Base-by-base conservation (phyloP, 2,113 vertebrate species). In the Orientallactaga bullata region DNA sequence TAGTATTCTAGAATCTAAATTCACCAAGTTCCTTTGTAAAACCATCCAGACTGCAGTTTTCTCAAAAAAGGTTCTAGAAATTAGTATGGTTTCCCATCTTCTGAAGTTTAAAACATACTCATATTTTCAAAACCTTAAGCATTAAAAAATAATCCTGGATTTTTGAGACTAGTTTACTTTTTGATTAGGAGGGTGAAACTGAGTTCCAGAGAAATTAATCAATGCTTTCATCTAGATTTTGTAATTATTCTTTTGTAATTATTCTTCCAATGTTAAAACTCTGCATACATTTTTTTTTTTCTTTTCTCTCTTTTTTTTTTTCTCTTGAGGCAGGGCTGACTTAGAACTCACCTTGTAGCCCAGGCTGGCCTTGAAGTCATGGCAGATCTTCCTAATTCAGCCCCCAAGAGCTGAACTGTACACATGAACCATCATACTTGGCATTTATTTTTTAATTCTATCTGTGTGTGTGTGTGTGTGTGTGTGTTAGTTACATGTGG, bases 131-230 rank as follows among this genome's bases (percentile, higher is more conserved):
- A 94, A 28, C 51, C 47, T 77, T 5, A 13, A 58, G 24, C 82
- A 3, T 47, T 16, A 63, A 77, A 74, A 81, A 20, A 87, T n/a
- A 66, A 12, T 2, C 8, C 8, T 69, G 7, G 58, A 10, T 24
- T 85, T 89, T 95, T 35, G 10, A 91, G 11, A 55, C 85, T 74
- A 55, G n/a, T 63, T 58, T 94, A 87, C 51, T 90, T 91, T 91
- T 68, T 80, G 7, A 65, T 79, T 66, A 66, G 58, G 28, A 78
- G 21, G 4, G 21, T 5, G 3, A 5, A 58, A 24, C 17, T 85
- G 60, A 42, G 5, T 91, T 85, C 80, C 79, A 90, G 60, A 15
- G 28, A 78, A 69, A 80, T 72, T 51, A 94, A 82, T 35, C 32
- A 17, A 85, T 37, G 39, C 2, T 93, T 93, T 83, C 39, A 92